Evolutionary conservation across 2,888 invertebrate species (phyloP).

Genomic region (Drosophila subquinaria): DNA sequence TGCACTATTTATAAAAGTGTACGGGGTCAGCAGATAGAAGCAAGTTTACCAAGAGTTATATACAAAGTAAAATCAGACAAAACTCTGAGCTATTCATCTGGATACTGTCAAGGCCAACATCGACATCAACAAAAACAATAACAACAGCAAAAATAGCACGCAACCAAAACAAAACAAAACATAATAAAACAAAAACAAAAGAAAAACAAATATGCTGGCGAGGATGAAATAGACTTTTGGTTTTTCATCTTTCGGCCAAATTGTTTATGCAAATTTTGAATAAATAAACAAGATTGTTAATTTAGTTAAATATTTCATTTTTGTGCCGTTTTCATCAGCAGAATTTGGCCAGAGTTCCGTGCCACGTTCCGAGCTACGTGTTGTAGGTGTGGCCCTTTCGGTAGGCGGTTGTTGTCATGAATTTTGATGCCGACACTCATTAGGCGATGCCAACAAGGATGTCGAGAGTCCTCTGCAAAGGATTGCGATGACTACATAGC

Average conservation of each 20-base stretch:
- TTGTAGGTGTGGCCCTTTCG: slow-evolving; percentile 60
- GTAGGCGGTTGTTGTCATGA: slow-evolving; percentile 73
- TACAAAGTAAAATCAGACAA: slow-evolving; percentile 19
- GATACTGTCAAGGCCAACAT: slow-evolving; percentile 64
- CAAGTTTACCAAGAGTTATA: slow-evolving; percentile 16
- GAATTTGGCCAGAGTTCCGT: slow-evolving; percentile 48
- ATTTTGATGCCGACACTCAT: slow-evolving; percentile 79
- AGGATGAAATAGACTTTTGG: slow-evolving; percentile 76
- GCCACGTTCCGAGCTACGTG: slow-evolving; percentile 48
- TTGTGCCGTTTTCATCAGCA: slow-evolving; percentile 81
- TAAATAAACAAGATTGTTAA: slow-evolving; percentile 83
- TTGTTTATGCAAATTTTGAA: slow-evolving; percentile 83
- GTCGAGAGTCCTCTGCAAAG: slow-evolving; percentile 66
- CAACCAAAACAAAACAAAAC: slow-evolving; percentile 6
- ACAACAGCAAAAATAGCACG: slow-evolving; percentile 18
- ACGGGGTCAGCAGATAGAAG: background rate
- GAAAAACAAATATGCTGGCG: slow-evolving; percentile 37
- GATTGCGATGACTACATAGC: slow-evolving; percentile 55
- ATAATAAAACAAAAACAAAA: slow-evolving; percentile 11
- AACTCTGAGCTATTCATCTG: slow-evolving; percentile 29
- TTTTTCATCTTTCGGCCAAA: slow-evolving; percentile 81
- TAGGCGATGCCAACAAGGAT: slow-evolving; percentile 62
- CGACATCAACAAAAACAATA: slow-evolving; percentile 37
- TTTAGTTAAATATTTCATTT: slow-evolving; percentile 83
- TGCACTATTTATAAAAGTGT: background rate